Conservation (phyloP, 1,140 invertebrate species). For the Camponotus floridanus region DNA sequence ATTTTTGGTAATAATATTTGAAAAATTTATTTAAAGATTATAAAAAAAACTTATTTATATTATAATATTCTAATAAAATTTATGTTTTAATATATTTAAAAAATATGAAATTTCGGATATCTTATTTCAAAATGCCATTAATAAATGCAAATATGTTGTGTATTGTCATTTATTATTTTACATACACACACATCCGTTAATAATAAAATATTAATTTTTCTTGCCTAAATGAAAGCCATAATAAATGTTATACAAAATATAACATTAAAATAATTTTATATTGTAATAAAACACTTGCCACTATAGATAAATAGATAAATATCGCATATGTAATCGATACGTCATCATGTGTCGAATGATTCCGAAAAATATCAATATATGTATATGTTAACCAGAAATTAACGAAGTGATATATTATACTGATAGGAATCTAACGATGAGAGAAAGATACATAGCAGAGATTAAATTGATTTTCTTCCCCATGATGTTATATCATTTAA, state of each 20-base stretch:
- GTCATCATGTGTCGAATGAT: conserved; percentile 1
- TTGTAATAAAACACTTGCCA: conserved; percentile 49
- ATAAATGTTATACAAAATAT: neutral
- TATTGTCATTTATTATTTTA: neutral
- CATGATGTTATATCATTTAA: neutral
- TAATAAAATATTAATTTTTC: conserved; percentile 5
- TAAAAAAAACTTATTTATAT: neutral
- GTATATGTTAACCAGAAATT: conserved; percentile 12
- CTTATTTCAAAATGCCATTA: neutral
- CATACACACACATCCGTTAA: neutral
- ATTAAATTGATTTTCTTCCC: conserved; percentile 49
- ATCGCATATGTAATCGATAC: neutral
- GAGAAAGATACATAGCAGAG: conserved; percentile 25
- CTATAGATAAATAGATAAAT: conserved; percentile 2
- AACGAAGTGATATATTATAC: neutral
- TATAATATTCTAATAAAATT: conserved; percentile 1
- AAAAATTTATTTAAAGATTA: neutral
- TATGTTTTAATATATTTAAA: neutral
- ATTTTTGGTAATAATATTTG: neutral
- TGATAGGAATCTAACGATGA: conserved; percentile 33
- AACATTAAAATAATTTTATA: neutral
- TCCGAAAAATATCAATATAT: conserved; percentile 19
- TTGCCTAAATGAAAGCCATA: neutral
- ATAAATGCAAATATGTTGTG: neutral
- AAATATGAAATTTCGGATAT: conserved; percentile 7